Evolutionary conservation across 2,113 vertebrate genomes (phyloP).

Genomic region (Pipa parva): DNA sequence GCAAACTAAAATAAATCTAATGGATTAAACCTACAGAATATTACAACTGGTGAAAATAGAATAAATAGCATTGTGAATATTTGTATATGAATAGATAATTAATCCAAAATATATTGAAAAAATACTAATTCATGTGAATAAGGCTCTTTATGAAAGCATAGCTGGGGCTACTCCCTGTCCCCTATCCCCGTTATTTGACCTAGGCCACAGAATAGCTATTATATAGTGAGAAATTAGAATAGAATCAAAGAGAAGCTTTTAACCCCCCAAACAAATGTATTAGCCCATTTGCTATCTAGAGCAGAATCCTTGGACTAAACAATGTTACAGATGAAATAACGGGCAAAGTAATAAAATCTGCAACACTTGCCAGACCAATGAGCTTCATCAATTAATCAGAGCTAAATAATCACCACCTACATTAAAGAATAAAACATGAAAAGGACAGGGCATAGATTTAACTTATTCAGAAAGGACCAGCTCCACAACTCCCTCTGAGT

Average conservation of each 20-base stretch:
- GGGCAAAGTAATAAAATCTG: constrained; percentile 62
- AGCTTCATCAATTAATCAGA: constrained; percentile 96
- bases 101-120: no score
- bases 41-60: no score
- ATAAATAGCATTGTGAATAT: no score
- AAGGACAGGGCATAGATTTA: constrained; percentile 79
- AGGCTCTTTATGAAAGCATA: no score
- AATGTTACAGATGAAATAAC: constrained; percentile 50
- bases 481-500: constrained; percentile 86
- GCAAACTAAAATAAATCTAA: no score
- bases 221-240: no score
- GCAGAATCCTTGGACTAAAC: not conserved
- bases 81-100: no score
- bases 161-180: no score
- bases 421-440: constrained; percentile 94
- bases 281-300: not conserved
- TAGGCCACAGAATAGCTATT: no score
- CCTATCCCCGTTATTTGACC: no score
- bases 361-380: constrained; percentile 76
- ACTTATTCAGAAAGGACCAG: constrained; percentile 88
- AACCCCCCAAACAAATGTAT: not conserved
- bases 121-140: no score
- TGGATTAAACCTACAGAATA: no score
- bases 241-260: not conserved
- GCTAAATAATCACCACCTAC: constrained; percentile 91